These are phyloP conservation scores for Carpatolechia fugitivella DNA, from an alignment of 2,888 invertebrate genomes.

Conservation along the genomic window DNA sequence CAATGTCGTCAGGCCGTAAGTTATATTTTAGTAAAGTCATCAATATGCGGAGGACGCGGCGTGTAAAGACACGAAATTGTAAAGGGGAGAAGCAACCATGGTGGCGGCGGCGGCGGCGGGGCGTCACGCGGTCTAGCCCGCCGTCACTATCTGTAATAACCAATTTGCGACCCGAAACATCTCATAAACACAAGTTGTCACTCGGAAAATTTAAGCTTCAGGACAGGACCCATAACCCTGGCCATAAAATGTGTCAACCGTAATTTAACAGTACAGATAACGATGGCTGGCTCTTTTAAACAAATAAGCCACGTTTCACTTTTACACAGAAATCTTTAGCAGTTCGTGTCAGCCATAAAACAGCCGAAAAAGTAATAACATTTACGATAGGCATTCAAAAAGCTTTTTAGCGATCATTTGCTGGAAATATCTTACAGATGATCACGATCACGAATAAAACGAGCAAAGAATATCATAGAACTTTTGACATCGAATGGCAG, in stretches of 20 bases:
- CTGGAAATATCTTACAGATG: background rate
- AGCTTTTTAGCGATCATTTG: background rate
- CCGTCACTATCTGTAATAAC: slow-evolving; percentile 33
- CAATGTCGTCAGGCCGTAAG: slow-evolving; percentile 32
- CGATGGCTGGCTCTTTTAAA: background rate
- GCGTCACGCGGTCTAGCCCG: slow-evolving; percentile 61
- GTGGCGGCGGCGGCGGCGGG: slow-evolving; percentile 45
- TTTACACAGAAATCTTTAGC: too few relatives aligned
- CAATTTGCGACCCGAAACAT: slow-evolving; percentile 32
- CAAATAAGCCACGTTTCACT: too few relatives aligned
- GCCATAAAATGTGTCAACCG: background rate
- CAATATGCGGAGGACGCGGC: slow-evolving; percentile 46
- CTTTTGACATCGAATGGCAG: slow-evolving; percentile 11
- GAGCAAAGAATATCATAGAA: background rate
- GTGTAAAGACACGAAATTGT: slow-evolving; percentile 17
- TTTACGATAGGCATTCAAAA: background rate
- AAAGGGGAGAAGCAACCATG: slow-evolving; percentile 23
- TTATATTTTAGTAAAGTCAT: slow-evolving; percentile 50
- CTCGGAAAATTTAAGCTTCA: background rate
- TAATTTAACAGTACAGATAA: background rate
- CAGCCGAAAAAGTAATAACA: background rate
- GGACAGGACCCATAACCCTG: background rate
- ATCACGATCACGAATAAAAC: slow-evolving; percentile 6
- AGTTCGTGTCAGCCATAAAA: too few relatives aligned
- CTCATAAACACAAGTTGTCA: slow-evolving; percentile 11